Conservation (phyloP, 2,797 vertebrate genomes). For the Falco naumanni region DNA sequence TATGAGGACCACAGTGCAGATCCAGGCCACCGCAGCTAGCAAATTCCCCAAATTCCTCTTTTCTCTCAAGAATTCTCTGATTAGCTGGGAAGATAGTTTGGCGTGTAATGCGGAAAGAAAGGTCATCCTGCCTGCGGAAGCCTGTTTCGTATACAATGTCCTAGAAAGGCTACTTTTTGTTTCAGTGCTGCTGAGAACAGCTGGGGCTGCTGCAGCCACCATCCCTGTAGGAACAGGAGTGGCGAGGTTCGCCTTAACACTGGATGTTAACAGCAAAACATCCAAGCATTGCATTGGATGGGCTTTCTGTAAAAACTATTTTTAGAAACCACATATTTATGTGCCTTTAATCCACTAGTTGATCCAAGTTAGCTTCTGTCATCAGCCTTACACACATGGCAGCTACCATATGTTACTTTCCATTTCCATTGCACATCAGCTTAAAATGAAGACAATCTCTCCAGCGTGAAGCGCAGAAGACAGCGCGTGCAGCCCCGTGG, state of each 20-base stretch:
- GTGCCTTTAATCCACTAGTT: slow-evolving; percentile 55
- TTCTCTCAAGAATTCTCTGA: slow-evolving; percentile 71
- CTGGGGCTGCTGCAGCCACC: neutral
- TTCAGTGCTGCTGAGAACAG: neutral
- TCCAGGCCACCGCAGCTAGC: slow-evolving; percentile 34
- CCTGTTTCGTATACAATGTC: slow-evolving; percentile 49
- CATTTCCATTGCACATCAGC: slow-evolving; percentile 48
- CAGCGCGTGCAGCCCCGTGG: neutral
- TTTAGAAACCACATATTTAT: slow-evolving; percentile 51
- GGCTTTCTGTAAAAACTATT: slow-evolving; percentile 35
- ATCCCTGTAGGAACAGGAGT: neutral
- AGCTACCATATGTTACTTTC: slow-evolving; percentile 56
- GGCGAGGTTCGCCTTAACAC: neutral
- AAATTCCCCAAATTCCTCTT: slow-evolving; percentile 74
- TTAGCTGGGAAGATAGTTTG: slow-evolving; percentile 74
- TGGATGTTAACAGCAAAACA: neutral
- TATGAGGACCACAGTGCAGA: slow-evolving; percentile 23
- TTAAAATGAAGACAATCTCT: slow-evolving; percentile 16
- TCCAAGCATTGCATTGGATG: neutral
- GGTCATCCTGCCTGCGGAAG: slow-evolving; percentile 69
- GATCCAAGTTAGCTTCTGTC: slow-evolving; percentile 62
- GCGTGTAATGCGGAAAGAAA: slow-evolving; percentile 63
- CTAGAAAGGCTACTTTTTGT: slow-evolving; percentile 64
- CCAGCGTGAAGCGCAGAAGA: neutral
- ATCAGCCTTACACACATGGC: slow-evolving; percentile 42